Evolutionary conservation across 2,888 invertebrate genomes (phyloP).

Genomic region (Macaria liturata): DNA sequence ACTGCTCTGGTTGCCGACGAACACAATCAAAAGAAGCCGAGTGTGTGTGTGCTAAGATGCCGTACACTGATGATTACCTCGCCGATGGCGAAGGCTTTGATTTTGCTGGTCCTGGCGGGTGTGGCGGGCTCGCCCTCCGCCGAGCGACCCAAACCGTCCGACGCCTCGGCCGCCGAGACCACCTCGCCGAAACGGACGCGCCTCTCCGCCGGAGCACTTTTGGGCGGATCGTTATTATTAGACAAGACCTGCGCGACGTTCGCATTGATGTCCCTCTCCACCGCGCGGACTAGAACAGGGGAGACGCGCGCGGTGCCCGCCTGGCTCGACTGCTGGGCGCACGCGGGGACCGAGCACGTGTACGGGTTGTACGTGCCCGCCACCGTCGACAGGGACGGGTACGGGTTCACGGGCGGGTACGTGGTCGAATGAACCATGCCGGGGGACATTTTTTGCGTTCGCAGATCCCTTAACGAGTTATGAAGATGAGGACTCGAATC

Average conservation of each 20-base stretch:
- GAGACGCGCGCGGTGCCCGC: constrained; percentile 52
- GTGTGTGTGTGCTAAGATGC: constrained; percentile 69
- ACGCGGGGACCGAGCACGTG: constrained; percentile 66
- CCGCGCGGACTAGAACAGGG: constrained; percentile 54
- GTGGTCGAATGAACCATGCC: constrained; percentile 73
- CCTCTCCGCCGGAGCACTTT: constrained; percentile 75
- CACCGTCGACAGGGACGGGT: constrained; percentile 75
- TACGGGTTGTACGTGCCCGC: constrained; percentile 77
- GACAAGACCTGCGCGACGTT: constrained; percentile 61
- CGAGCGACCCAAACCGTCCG: constrained; percentile 64
- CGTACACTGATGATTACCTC: constrained; percentile 80
- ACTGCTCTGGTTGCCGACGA: constrained; percentile 69
- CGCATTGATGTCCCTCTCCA: constrained; percentile 67
- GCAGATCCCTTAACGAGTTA: constrained; percentile 64
- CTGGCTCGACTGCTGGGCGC: constrained; percentile 50
- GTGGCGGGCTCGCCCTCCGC: constrained; percentile 63
- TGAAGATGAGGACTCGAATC: constrained; percentile 48
- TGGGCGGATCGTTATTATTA: constrained; percentile 56
- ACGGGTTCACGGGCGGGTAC: constrained; percentile 74
- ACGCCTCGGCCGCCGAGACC: constrained; percentile 68
- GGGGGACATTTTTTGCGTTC: constrained; percentile 57
- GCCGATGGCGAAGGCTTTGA: constrained; percentile 82
- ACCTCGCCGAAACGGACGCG: constrained; percentile 78
- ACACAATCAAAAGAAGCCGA: constrained; percentile 81
- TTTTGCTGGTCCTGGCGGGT: constrained; percentile 81